phyloP scores from a whole-genome alignment of 2,888 invertebrate genomes.

The Zhengitettix transpicula region DNA sequence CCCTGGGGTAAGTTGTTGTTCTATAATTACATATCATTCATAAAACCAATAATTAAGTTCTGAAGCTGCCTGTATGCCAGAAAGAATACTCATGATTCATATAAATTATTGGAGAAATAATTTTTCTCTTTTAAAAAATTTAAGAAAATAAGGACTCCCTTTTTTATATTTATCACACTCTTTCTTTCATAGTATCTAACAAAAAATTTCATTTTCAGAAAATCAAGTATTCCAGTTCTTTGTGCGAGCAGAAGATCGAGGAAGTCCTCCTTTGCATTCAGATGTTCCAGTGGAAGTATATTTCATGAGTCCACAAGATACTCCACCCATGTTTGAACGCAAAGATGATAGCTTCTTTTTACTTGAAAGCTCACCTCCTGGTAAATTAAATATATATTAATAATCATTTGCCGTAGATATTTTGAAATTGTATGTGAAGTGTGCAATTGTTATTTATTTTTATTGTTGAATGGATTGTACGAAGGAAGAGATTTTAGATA shows the following conservation, averaged over 20 bases:
- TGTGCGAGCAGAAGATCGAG: slow-evolving; percentile 72
- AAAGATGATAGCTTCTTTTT: slow-evolving; percentile 63
- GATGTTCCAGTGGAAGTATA: slow-evolving; percentile 70
- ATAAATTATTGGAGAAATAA: no score
- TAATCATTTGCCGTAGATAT: background rate
- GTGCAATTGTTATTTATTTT: background rate
- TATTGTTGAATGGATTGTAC: no score
- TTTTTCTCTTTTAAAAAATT: no score
- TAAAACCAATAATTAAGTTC: background rate
- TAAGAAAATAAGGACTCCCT: no score
- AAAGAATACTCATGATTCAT: no score
- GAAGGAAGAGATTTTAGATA: no score
- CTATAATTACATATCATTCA: background rate
- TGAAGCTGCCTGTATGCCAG: no score
- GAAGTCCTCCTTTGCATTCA: slow-evolving; percentile 48
- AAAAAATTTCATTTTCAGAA: slow-evolving; percentile 27
- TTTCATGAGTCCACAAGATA: slow-evolving; percentile 51
- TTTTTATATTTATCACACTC: no score
- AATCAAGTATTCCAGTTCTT: slow-evolving; percentile 74
- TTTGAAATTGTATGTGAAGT: slow-evolving; percentile 1
- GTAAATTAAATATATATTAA: slow-evolving; percentile 19
- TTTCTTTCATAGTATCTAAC: background rate
- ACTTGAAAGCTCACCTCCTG: slow-evolving; percentile 55
- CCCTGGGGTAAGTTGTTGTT: slow-evolving; percentile 26
- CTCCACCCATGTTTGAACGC: slow-evolving; percentile 56